phyloP scores from a whole-genome alignment of 2,888 invertebrate species.

The Scaptomyza caliginosa region DNA sequence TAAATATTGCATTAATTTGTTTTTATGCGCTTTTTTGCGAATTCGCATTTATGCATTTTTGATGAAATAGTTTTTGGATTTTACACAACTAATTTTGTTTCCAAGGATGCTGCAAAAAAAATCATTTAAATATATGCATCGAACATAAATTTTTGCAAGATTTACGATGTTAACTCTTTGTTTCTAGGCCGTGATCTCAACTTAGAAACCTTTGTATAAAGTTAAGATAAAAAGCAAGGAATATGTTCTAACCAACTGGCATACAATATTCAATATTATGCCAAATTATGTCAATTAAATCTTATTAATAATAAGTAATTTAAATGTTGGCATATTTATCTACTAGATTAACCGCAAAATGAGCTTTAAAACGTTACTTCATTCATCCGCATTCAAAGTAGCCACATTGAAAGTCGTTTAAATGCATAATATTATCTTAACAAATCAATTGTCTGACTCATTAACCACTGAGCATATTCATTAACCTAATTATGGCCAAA shows the following conservation, averaged over 20 bases:
- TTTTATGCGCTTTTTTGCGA: conserved; percentile 52
- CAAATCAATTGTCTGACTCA: conserved; percentile 46
- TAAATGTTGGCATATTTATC: conserved; percentile 5
- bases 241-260: too few species aligned
- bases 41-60: conserved; percentile 72
- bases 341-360: not conserved
- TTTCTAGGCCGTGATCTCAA: conserved; percentile 1
- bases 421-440: conserved; percentile 36
- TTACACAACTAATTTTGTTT: conserved; percentile 66
- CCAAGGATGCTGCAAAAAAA: conserved; percentile 1
- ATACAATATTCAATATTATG: too few species aligned
- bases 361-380: not conserved
- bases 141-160: conserved; percentile 10
- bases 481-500: conserved; percentile 51
- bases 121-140: conserved; percentile 8
- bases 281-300: not conserved
- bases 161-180: conserved; percentile 18
- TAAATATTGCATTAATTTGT: conserved; percentile 75
- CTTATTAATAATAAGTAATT: not conserved
- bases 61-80: conserved; percentile 72
- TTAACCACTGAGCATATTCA: conserved; percentile 49
- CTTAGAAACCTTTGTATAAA: too few species aligned
- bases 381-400: not conserved
- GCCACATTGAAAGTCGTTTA: not conserved
- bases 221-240: too few species aligned